Base-by-base conservation (phyloP, 2,888 invertebrate genomes). In the Acrobasis repandana region DNA sequence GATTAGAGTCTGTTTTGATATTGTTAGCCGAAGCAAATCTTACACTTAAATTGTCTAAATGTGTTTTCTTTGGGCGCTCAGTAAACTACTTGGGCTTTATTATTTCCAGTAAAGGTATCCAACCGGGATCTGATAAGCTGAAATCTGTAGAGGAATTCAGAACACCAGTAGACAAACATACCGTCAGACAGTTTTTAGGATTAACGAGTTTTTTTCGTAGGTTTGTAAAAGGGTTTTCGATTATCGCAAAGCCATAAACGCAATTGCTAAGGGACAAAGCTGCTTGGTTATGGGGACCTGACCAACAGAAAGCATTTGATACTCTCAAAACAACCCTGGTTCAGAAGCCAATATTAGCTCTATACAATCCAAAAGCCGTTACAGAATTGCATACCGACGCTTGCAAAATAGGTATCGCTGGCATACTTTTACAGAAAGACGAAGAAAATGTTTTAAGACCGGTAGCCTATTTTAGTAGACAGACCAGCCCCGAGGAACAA, bases 41-140 rank as follows among this genome's bases (percentile, higher is more conserved):
- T 14, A 46, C 56, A 11, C n/a, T 56, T 1, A 56, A 56, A 9
- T 43, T 28, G 1, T 56, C 50, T 33, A 61, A 61, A 18, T 61
- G 46, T 16, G 15, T 33, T 14, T 56, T 61, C 36, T 61, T 61
- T 46, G n/a, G 14, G 15, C 16, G 10, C 16, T 6, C 11, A 14
- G 46, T 56, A 33, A 50, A 61, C 16, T 61, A 46, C 50, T 33
- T 43, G 9, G 56, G 51, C 6, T 57, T 50, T 56, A 47, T 36
- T n/a, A 15, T 57, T 6, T 16, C 33, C 4, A 9, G 1, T 15
- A 33, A 57, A 10, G 47, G 57, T 3, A 57, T 57, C 1, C 14
- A 15, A 15, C 57, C 57, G 11, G 57, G 57, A 10, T 9, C n/a
- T 11, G 0, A 2, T 8, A 57, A 57, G 16, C 34, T 48, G 0